A percentile compares a stretch with the other conserved stretches of the same genome.
phyloP scores from a whole-genome alignment of 2,113 vertebrate species.

The Promerops cafer region DNA sequence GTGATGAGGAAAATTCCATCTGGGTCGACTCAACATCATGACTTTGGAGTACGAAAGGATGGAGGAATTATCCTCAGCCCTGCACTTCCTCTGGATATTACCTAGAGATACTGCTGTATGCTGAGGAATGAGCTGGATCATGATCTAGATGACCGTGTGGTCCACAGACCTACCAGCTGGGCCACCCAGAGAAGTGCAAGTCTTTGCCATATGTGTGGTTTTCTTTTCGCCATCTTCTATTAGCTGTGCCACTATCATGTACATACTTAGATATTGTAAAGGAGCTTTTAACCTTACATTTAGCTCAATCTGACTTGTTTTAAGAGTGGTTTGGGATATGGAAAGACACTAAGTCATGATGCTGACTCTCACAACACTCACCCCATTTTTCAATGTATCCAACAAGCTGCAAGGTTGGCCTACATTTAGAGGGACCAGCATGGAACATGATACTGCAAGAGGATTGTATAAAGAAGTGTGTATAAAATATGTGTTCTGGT shows the following conservation, averaged over 20 bases:
- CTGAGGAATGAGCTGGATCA: not conserved
- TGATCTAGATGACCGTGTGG: fast-evolving
- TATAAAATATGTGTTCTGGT: not conserved
- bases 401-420: not conserved
- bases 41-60: not conserved
- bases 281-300: not conserved
- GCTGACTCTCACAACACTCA: not conserved
- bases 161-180: not conserved
- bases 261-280: not conserved
- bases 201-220: fast-evolving
- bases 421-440: not conserved
- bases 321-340: not conserved
- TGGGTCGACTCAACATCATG: not conserved
- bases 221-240: not conserved
- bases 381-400: not conserved
- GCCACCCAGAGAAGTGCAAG: not conserved
- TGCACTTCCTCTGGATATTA: not conserved
- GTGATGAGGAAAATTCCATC: not conserved
- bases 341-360: not conserved
- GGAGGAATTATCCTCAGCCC: not conserved
- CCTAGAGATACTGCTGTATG: not conserved
- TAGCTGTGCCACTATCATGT: not conserved
- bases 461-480: not conserved
- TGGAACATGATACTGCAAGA: not conserved
- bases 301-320: not conserved